These are phyloP conservation scores for Orcinus orca DNA, from an alignment of 2,113 vertebrate genomes.

Conservation along the genomic window DNA sequence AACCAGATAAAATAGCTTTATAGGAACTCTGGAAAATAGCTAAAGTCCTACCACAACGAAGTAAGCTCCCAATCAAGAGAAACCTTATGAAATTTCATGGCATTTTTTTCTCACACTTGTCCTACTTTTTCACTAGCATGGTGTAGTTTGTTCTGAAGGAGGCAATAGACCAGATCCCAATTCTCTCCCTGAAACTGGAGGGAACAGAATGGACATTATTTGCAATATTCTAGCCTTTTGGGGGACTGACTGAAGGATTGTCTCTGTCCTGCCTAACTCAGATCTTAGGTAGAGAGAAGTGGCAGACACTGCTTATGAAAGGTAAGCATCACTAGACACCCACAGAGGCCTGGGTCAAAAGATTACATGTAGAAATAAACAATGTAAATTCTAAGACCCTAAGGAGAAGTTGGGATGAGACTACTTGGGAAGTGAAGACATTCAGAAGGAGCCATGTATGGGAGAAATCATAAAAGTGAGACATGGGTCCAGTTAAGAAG, in stretches of 20 bases:
- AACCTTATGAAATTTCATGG: neutral
- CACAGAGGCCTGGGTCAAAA: neutral
- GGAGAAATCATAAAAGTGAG: neutral
- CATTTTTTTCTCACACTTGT: neutral
- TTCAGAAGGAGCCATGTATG: neutral
- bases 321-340: neutral
- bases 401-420: neutral
- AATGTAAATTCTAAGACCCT: neutral
- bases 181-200: neutral
- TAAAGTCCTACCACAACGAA: neutral
- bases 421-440: neutral
- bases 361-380: neutral
- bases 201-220: neutral
- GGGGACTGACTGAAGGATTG: neutral
- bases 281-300: neutral
- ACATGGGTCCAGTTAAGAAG: neutral
- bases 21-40: neutral
- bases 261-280: neutral
- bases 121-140: neutral
- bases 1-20: neutral
- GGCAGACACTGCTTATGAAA: neutral
- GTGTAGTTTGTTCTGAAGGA: neutral
- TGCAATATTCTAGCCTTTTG: neutral
- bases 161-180: neutral
- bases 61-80: neutral